phyloP scores from a whole-genome alignment of 2,797 vertebrate species.

The Parambassis ranga region DNA sequence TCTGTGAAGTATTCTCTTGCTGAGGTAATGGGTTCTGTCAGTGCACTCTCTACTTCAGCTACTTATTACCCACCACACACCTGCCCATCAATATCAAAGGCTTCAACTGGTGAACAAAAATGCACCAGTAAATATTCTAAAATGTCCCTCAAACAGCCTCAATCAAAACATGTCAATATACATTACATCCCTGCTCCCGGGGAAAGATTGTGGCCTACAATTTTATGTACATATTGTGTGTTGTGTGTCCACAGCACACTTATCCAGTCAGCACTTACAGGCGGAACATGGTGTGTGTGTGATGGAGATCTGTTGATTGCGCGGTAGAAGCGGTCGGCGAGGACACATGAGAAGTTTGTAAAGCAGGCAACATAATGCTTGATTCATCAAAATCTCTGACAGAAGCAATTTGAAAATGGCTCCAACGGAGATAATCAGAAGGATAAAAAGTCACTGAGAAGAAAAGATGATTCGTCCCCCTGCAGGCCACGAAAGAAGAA shows the following conservation, averaged over 20 bases:
- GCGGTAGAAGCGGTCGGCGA: background rate
- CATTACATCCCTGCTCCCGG: conserved; percentile 33
- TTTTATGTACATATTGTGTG: conserved; percentile 44
- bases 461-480: background rate
- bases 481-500: background rate
- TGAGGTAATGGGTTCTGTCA: conserved; percentile 67
- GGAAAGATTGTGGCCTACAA: conserved; percentile 40
- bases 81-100: conserved; percentile 61
- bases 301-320: conserved; percentile 47
- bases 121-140: conserved; percentile 59
- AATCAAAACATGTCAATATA: conserved; percentile 62
- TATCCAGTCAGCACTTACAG: conserved; percentile 53
- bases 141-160: conserved; percentile 53
- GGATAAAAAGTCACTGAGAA: background rate
- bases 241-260: conserved; percentile 18
- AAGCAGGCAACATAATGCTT: conserved; percentile 26
- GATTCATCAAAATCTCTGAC: conserved; percentile 24
- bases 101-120: conserved; percentile 51
- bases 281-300: conserved; percentile 18
- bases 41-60: conserved; percentile 45
- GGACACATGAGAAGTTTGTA: conserved; percentile 28
- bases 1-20: conserved; percentile 61
- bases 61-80: conserved; percentile 64
- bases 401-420: conserved; percentile 22
- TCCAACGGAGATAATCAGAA: conserved; percentile 27